Base-by-base conservation (phyloP, 2,888 invertebrate genomes). In the Meiosimyza decipiens region DNA sequence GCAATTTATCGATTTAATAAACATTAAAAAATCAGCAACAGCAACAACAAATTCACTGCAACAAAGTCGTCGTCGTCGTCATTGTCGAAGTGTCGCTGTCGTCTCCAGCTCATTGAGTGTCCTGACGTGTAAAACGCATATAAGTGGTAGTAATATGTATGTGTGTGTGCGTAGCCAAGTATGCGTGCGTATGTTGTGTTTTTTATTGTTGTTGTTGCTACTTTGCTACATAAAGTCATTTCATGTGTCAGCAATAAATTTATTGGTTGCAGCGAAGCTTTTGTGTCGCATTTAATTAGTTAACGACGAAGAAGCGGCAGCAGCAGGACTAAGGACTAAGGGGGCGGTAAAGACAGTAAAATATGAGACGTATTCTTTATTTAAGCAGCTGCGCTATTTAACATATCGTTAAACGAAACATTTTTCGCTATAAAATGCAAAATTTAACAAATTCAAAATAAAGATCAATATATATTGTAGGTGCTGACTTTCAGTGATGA, bases 1-100 rank as follows among this genome's bases (percentile, higher is more conserved):
- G 69, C 69, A 60, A 55, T 69, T 57, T 74, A 72, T 69, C 72
- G 72, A 74, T 74, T 74, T 71, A 74, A 74, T 74, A 74, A 72
- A 74, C 63, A 69, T 74, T 70, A 74, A 74, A 50, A 49, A 40
- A 40, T 40, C 40, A 40, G 40, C 40, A 40, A 9, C 40, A 40
- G 9, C 40, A 40, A 40, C 40, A 40, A 40, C 40, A 40, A 40
- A 40, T 9, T 5, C 9, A 40, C 40, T 40, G 9, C 40, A 40
- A 40, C 40, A 40, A 40, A 6, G 40, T 12, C n/a, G 57, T 16
- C 49, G 59, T 16, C 33, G 51, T 40, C 57, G 22, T n/a, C 54
- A 18, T 49, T 18, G 13, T 40, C 63, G 9, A 63, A 63, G 63
- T 47, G 63, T 63, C 63, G 18, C 40, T 33, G 62, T n/a, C 62